Conservation (phyloP, 2,888 invertebrate genomes). For the Acronicta aceris region DNA sequence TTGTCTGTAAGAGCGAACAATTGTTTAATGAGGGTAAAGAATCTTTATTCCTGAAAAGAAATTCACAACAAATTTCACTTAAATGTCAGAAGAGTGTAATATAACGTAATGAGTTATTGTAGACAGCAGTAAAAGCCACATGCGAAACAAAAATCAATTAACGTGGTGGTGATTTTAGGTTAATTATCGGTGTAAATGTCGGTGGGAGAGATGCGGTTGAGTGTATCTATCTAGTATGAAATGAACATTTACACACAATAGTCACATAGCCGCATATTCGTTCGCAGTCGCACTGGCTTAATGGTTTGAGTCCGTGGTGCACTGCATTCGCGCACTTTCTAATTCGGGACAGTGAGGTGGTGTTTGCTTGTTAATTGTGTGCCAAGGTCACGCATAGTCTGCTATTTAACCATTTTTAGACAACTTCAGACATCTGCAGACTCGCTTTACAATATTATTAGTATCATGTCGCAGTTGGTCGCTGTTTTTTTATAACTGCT, state of each 20-base stretch:
- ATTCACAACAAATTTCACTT: too few species aligned
- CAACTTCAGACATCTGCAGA: not conserved
- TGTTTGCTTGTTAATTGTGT: conserved; percentile 40
- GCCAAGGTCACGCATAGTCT: conserved; percentile 51
- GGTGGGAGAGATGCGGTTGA: not conserved
- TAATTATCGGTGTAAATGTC: not conserved
- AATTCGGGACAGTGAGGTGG: conserved; percentile 45
- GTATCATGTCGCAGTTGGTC: too few species aligned
- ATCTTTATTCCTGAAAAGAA: too few species aligned
- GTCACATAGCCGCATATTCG: not conserved
- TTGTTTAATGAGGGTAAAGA: too few species aligned
- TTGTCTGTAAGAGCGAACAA: not conserved
- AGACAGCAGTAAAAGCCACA: too few species aligned
- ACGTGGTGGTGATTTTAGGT: too few species aligned
- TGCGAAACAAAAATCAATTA: too few species aligned
- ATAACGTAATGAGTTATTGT: too few species aligned
- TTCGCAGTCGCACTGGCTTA: not conserved
- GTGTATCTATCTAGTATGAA: not conserved
- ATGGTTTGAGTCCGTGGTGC: not conserved
- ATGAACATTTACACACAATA: not conserved
- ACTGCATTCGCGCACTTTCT: conserved; percentile 39
- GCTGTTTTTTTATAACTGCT: too few species aligned
- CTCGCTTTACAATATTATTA: not conserved
- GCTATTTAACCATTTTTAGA: conserved; percentile 14
- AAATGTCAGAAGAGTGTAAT: too few species aligned